Evolutionary conservation across 2,113 vertebrate genomes (phyloP), one percentile per base, ranked within the genome.

Genomic region (Macquaria ambigua): DNA sequence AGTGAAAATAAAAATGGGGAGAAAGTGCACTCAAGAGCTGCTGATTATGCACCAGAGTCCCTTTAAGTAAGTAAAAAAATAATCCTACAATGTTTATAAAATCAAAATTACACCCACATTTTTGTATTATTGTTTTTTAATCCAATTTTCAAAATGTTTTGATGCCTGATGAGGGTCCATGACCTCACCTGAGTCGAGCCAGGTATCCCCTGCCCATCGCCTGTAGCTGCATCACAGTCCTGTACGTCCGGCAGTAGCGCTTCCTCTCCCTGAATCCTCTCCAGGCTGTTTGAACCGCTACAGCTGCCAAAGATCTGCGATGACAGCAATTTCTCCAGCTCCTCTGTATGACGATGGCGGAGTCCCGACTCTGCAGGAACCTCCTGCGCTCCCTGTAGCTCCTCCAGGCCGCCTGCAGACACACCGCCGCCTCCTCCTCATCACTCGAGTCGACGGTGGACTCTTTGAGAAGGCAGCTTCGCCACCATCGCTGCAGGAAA

Each of bases 381-480:
- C 75, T 93, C 3, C 95, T 94, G 69, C 97, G 95, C 84, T 94
- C 95, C 79, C 92, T 75, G 20, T 94, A 97, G 73, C 97, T 93
- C 79, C 97, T 96, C 98, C 98, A 99, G 73, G 95, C 95, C 0
- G 95, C 92, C 89, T 99, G 98, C 11, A 99, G 95, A 55, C 96
- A 69, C 14, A 96, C 2, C 0, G 95, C 97, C 0, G 98, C 98
- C 83, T 21, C 92, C 77, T 92, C 52, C 64, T 95, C 89, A 25
- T 90, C 20, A 0, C 84, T 28, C 5, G 85, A 46, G 61, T 97
- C 92, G 2, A 81, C 34, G 16, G 56, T 5, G 59, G 79, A 93
- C 71, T 96, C 96, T 69, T 62, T 92, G 82, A 90, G 86, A 72
- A 92, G 94, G 76, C 96, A 96, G 86, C 74, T 71, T 9, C 97